These are phyloP conservation scores for Polymixis lichenea DNA, from an alignment of 2,888 invertebrate species.

Conservation along the genomic window DNA sequence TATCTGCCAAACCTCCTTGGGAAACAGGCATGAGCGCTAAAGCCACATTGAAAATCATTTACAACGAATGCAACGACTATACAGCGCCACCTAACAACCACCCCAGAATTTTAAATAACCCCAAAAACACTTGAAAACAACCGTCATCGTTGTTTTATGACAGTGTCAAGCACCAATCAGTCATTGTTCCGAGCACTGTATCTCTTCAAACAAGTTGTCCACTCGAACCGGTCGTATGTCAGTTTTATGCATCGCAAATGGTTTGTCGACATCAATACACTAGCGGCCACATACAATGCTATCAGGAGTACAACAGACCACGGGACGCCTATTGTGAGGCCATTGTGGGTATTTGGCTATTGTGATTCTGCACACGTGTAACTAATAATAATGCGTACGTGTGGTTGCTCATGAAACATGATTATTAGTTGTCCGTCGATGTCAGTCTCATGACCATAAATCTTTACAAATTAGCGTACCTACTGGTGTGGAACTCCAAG, in stretches of 20 bases:
- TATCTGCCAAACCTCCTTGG: neutral
- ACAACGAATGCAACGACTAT: neutral
- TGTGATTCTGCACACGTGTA: conserved; percentile 61
- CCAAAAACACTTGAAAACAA: conserved; percentile 11
- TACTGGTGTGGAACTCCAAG: neutral
- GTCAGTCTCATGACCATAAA: conserved; percentile 5
- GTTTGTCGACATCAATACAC: conserved; percentile 64
- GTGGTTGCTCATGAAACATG: conserved; percentile 35
- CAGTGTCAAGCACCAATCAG: conserved; percentile 2
- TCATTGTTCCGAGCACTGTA: conserved; percentile 24
- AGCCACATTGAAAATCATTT: neutral
- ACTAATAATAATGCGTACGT: conserved; percentile 53
- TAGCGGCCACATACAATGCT: conserved; percentile 70
- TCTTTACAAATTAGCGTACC: conserved; percentile 24
- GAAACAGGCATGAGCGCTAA: no score
- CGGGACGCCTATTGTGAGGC: conserved; percentile 66
- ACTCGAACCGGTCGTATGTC: conserved; percentile 50
- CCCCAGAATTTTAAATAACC: neutral
- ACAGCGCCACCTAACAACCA: no score
- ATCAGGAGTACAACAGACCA: conserved; percentile 67
- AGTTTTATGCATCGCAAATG: conserved; percentile 60
- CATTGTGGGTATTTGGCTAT: conserved; percentile 65
- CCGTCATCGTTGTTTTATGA: neutral
- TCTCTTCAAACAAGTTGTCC: conserved; percentile 36
- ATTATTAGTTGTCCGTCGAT: conserved; percentile 27